phyloP scores from a whole-genome alignment of 2,888 invertebrate species.

The Sepioteuthis lessoniana region DNA sequence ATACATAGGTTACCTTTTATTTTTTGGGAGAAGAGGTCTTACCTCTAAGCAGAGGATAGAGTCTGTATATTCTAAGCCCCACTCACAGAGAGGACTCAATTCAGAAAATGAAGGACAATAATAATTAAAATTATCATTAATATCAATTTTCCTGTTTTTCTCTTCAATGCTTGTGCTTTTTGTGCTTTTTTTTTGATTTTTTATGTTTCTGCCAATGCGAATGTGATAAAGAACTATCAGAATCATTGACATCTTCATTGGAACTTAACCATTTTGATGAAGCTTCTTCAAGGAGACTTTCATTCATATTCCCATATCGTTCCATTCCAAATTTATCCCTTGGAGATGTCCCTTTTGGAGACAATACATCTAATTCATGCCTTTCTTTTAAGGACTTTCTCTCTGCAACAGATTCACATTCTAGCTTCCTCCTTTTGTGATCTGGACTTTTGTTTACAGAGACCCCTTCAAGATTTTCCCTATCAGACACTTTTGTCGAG shows the following conservation, averaged over 20 bases:
- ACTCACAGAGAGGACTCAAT: no score
- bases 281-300: background rate
- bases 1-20: no score
- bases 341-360: background rate
- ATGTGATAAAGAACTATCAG: no score
- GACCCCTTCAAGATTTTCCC: background rate
- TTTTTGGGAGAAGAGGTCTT: no score
- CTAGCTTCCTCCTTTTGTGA: background rate
- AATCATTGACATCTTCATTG: background rate
- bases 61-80: no score
- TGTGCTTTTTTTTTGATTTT: conserved; percentile 25
- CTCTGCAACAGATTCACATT: background rate
- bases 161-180: background rate
- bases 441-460: background rate
- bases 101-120: no score
- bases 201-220: background rate
- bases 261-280: background rate
- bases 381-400: background rate
- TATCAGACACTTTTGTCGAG: background rate
- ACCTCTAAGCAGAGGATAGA: no score
- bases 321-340: no score
- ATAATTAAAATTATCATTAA: no score
- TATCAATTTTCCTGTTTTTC: background rate
- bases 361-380: background rate
- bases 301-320: no score